Base-by-base conservation (phyloP, 2,888 invertebrate genomes). In the Tenthredo livida region DNA sequence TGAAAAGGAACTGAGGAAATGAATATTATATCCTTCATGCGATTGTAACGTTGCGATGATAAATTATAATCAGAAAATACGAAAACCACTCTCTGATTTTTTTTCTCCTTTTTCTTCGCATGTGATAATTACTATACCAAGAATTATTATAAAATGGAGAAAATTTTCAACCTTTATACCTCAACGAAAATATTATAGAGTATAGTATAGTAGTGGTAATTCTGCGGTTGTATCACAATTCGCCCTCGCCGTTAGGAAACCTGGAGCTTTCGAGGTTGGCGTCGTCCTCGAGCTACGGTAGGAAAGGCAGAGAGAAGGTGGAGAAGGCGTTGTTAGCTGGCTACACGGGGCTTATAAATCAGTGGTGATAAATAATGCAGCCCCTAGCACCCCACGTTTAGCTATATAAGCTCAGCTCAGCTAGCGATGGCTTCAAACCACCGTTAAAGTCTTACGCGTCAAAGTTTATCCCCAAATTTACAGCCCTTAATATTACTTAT, bases 341-440 rank as follows among this genome's bases (percentile, higher is more conserved):
- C 87, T 87, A 86, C 88, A 86, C 82, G 86, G 85, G 87, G 87
- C 88, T 87, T 89, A 88, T 89, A 89, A 89, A 89, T 89, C 89
- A 89, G 88, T 84, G 87, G 88, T 86, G 87, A 89, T 89, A 89
- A 88, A 89, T 89, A 89, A 89, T 89, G 83, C 83, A 88, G 87
- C 88, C 88, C 82, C 82, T 67, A 25, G 84, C 86, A 70, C 72
- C 77, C 87, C 85, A 77, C 86, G 70, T 83, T 83, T 50, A 83
- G 83, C 83, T 70, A 58, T 83, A 70, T 65, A 50, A 83, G 83
- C 83, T 43, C 50, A n/a, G 29, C 43, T 80, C 50, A n/a, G 29
- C 43, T 80, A 83, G 70, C 83, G 83, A 83, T 54, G 70, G 83
- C 50, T 50, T 83, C 47, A 40, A 83, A 83, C 83, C 17, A 17